Conservation (phyloP, 2,797 vertebrate genomes). For the Otus scops region DNA sequence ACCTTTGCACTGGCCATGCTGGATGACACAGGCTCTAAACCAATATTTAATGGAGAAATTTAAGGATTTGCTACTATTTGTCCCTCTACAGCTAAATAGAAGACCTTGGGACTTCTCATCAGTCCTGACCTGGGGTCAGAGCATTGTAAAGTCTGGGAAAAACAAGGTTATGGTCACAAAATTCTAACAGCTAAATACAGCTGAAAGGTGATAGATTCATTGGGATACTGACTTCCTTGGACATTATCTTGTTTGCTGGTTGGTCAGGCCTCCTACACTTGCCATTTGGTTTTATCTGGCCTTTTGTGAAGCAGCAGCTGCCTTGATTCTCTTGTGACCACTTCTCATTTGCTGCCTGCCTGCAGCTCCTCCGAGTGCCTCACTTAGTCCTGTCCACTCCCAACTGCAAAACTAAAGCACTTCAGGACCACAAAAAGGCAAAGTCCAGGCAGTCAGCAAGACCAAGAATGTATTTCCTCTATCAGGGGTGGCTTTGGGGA, state of each 20-base stretch:
- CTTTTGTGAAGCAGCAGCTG: neutral
- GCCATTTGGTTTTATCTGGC: neutral
- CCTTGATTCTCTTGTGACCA: neutral
- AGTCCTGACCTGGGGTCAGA: neutral
- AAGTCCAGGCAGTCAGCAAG: neutral
- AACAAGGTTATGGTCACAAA: neutral
- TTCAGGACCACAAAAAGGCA: neutral
- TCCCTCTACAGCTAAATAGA: neutral
- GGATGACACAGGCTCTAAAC: neutral
- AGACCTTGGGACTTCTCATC: neutral
- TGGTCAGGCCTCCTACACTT: neutral
- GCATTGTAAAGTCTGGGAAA: neutral
- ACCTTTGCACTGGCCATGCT: neutral
- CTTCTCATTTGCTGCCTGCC: neutral
- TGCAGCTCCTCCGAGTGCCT: neutral
- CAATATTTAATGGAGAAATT: neutral
- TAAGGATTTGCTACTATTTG: neutral
- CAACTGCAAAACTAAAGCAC: neutral
- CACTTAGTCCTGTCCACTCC: neutral
- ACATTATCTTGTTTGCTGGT: neutral
- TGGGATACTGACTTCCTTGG: neutral
- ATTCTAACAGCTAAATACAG: neutral
- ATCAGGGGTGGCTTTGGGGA: neutral
- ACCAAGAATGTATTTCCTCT: neutral
- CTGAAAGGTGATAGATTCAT: neutral